Evolutionary conservation across 1,140 invertebrate species (phyloP).

Genomic region (Platorchestia sp.): DNA sequence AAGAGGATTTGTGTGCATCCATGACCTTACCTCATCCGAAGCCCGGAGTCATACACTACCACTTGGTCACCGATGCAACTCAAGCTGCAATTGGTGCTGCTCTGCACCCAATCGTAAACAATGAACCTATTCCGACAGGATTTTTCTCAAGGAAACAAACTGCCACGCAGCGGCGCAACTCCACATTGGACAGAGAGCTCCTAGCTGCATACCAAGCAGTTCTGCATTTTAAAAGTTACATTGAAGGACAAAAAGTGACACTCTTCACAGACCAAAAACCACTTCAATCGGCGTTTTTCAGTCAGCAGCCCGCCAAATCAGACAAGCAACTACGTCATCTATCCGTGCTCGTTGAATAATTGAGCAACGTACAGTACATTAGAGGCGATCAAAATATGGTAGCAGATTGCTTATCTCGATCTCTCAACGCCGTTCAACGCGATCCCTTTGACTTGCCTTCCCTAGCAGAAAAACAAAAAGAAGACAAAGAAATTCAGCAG

Average conservation of each 20-base stretch:
- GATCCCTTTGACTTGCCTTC: too few relatives aligned
- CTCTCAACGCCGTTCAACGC: too few relatives aligned
- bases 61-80: too few relatives aligned
- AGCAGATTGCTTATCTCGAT: neutral
- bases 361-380: neutral
- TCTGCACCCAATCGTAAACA: neutral
- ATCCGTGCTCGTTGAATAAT: too few relatives aligned
- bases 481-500: neutral
- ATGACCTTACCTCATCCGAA: too few relatives aligned
- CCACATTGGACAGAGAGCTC: too few relatives aligned
- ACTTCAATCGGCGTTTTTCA: neutral
- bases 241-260: neutral
- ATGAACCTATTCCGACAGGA: neutral
- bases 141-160: conserved; percentile 42
- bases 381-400: conserved; percentile 36
- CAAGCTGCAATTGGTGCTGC: neutral
- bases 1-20: too few relatives aligned
- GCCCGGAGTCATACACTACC: too few relatives aligned
- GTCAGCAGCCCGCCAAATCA: too few relatives aligned
- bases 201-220: too few relatives aligned
- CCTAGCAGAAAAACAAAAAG: neutral
- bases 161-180: neutral
- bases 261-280: conserved; percentile 7
- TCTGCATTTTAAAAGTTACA: neutral
- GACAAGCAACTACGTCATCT: neutral